A percentile compares a stretch with the other conserved stretches of the same genome.
phyloP scores from a whole-genome alignment of 2,797 vertebrate species.

The Tolypeutes matacus region DNA sequence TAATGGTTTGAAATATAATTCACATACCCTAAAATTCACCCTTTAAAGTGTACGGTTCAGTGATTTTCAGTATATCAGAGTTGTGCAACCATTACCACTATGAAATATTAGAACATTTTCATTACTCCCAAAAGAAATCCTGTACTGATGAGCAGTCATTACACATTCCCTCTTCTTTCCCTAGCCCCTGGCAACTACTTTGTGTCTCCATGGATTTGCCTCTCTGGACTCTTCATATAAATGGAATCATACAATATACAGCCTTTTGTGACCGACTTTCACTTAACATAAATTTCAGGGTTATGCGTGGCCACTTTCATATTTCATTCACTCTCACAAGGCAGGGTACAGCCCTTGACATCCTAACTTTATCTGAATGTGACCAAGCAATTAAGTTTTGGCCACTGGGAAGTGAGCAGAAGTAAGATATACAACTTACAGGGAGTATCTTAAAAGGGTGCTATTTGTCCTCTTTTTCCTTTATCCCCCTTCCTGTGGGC shows the following conservation, averaged over 20 bases:
- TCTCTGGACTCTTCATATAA: neutral
- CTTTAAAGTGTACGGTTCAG: slow-evolving; percentile 21
- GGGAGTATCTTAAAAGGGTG: neutral
- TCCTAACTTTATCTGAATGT: neutral
- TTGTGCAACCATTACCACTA: neutral
- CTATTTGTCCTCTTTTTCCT: neutral
- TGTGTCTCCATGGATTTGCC: neutral
- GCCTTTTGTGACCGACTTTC: neutral
- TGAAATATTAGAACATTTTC: neutral
- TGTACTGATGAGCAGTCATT: neutral
- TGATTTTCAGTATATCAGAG: neutral
- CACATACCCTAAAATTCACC: neutral
- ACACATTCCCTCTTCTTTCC: neutral
- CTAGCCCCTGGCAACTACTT: neutral
- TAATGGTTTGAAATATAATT: neutral
- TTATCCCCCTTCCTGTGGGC: neutral
- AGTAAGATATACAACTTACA: neutral
- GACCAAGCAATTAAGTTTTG: neutral
- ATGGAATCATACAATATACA: neutral
- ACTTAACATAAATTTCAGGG: neutral
- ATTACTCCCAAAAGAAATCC: neutral
- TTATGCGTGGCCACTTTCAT: neutral
- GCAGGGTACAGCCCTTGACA: neutral
- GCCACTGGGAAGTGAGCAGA: neutral
- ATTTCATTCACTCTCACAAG: neutral